Base-by-base conservation (phyloP, 2,888 invertebrate species). In the Amphipyra berbera region DNA sequence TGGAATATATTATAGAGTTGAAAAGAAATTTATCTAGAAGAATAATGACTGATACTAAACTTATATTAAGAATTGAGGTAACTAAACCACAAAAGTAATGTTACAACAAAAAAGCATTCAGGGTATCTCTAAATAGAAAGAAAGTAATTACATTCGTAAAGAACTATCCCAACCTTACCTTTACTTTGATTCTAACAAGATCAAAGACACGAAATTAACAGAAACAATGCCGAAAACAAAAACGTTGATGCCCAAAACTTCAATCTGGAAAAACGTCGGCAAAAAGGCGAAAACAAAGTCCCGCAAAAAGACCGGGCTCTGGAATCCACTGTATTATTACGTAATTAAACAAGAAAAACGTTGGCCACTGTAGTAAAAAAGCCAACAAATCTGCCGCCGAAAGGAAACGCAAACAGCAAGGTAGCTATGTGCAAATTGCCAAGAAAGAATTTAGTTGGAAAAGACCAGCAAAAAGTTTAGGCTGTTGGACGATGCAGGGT, bases 401-500 rank as follows among this genome's bases (percentile, higher is more conserved):
- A 90, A 90, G 91, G 92, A 92, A 92, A 90, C 87, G 85, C 83
- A 86, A 87, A 87, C 84, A 85, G 83, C 83, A 82, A 85, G 84
- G 89, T 88, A 87, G 90, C 90, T 84, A 90, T 86, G 82, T 80
- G 82, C 80, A 87, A 89, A 87, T 86, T 78, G 76, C 81, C 82
- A 77, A 81, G 76, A 80, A 81, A 82, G 74, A 81, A 81, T 79
- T 79, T 70, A 61, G 65, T 59, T 71, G 46, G 61, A 62, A 73
- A 58, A 64, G 58, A 57, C 57, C 54, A 62, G 66, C 61, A 76
- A 78, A 74, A 68, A 73, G 68, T 68, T 75, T 73, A 78, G 79
- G 74, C 76, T 60, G 78, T 82, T 77, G 78, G 83, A 78, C 84
- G 83, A 83, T 90, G 92, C 90, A 87, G 90, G 82, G 83, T 78